Evolutionary conservation across 2,888 invertebrate genomes (phyloP).

Genomic region (Hypomecis atomaria): DNA sequence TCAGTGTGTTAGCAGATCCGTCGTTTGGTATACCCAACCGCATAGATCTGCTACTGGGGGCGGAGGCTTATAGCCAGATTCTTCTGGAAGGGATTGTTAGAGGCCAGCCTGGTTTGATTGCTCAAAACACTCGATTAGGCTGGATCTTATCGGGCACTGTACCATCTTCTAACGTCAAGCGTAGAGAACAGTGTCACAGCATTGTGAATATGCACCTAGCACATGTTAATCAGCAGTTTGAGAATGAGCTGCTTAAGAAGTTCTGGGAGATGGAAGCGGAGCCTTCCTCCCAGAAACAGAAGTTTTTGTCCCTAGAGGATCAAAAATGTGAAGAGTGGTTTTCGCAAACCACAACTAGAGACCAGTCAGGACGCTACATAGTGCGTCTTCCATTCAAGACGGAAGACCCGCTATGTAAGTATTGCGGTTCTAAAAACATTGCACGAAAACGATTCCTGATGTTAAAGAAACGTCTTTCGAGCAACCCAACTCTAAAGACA

Average conservation of each 20-base stretch:
- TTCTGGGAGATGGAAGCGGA: not conserved
- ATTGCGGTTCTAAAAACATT: too few relatives aligned
- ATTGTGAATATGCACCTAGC: constrained; percentile 1
- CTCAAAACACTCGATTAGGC: constrained; percentile 1
- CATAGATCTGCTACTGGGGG: not conserved
- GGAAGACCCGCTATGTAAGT: too few relatives aligned
- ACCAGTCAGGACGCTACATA: too few relatives aligned
- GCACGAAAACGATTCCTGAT: not conserved
- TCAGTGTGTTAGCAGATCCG: not conserved
- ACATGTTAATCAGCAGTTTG: constrained; percentile 1
- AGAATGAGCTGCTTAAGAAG: not conserved
- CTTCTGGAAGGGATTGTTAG: not conserved
- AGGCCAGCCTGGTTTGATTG: not conserved
- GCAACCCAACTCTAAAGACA: too few relatives aligned
- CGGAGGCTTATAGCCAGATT: not conserved
- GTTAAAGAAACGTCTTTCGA: not conserved
- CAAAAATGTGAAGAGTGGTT: not conserved
- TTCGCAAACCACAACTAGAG: not conserved
- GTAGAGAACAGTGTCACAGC: not conserved
- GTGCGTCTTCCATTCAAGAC: too few relatives aligned
- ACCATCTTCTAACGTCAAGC: not conserved
- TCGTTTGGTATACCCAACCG: not conserved
- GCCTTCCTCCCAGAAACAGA: not conserved
- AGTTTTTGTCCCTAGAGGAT: not conserved
- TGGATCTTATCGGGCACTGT: not conserved